These are phyloP conservation scores for Regulus satrapa DNA, from an alignment of 2,113 vertebrate genomes.

Conservation along the genomic window DNA sequence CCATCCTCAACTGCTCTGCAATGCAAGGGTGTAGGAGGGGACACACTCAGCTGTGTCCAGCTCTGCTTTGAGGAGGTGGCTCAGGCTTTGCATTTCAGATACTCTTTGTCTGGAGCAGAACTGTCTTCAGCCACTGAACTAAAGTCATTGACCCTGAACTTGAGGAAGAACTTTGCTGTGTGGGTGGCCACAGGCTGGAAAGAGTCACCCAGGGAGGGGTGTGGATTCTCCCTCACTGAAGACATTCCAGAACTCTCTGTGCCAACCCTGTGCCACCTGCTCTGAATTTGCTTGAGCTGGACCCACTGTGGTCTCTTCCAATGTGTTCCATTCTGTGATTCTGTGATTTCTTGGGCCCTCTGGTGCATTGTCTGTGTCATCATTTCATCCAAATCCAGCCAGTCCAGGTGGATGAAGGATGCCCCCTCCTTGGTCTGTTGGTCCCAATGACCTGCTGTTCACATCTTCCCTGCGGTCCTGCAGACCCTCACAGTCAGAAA, in stretches of 20 bases:
- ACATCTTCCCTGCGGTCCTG: background rate
- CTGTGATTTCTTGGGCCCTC: background rate
- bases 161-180: background rate
- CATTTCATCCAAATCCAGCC: background rate
- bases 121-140: background rate
- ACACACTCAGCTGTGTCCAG: background rate
- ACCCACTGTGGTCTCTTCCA: background rate
- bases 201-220: background rate
- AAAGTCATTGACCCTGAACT: background rate
- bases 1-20: background rate
- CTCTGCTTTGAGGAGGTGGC: background rate
- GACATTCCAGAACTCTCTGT: background rate
- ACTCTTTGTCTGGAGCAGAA: background rate
- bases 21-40: rapidly evolving
- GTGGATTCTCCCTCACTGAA: background rate
- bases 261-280: background rate
- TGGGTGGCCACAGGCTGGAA: background rate
- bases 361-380: background rate
- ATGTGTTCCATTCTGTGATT: background rate
- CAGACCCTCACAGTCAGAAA: background rate
- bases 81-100: background rate
- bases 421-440: background rate
- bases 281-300: background rate
- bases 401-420: background rate
- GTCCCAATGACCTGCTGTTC: background rate